These are phyloP conservation scores for Mesoclemmys tuberculata DNA, from an alignment of 2,113 vertebrate genomes.

Conservation along the genomic window DNA sequence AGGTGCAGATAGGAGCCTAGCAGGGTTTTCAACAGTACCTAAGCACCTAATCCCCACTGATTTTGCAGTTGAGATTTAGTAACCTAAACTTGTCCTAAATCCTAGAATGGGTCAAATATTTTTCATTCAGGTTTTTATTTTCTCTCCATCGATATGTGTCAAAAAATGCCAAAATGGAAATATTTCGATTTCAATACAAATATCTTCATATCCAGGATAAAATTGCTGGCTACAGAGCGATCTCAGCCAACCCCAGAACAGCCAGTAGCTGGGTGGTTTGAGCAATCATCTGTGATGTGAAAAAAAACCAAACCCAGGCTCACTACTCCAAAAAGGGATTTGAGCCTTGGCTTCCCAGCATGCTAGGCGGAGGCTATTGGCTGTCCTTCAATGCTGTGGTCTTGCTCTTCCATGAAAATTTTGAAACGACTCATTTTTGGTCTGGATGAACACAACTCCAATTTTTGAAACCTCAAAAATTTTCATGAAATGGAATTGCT, in stretches of 20 bases:
- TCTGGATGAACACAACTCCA: too few relatives aligned
- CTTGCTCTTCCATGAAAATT: too few relatives aligned
- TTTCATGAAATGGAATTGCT: neutral
- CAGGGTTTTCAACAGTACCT: neutral
- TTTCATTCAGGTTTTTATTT: neutral
- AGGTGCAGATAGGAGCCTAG: fast-evolving
- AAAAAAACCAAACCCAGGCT: neutral
- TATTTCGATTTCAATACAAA: neutral
- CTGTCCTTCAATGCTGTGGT: too few relatives aligned
- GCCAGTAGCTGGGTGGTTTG: neutral
- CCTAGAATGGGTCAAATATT: neutral
- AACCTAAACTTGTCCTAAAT: neutral
- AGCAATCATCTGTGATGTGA: neutral
- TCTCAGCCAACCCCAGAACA: neutral
- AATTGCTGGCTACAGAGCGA: neutral
- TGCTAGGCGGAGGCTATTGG: too few relatives aligned
- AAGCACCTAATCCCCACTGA: neutral
- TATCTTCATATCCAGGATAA: neutral
- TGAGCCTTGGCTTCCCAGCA: too few relatives aligned
- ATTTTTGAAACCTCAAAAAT: too few relatives aligned
- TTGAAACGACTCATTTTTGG: too few relatives aligned
- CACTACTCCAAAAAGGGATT: neutral
- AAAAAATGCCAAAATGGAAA: neutral
- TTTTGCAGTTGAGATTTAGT: neutral
- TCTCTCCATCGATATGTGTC: neutral